These are phyloP conservation scores for Orthonyx spaldingii DNA, from an alignment of 2,113 vertebrate species.

Conservation along the genomic window DNA sequence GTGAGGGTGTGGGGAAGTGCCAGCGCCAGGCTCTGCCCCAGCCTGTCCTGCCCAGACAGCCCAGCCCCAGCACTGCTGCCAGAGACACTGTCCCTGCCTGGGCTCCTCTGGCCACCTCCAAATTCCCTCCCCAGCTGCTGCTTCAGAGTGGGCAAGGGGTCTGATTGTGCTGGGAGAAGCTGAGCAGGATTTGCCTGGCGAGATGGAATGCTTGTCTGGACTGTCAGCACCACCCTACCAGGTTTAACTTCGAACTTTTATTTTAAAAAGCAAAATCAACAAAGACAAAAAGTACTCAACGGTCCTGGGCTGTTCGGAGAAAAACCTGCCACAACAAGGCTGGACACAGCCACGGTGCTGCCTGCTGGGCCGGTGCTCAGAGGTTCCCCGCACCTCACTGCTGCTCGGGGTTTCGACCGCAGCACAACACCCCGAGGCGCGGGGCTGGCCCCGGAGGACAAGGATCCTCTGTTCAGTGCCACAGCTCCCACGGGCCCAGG, in stretches of 20 bases:
- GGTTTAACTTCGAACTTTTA: background rate
- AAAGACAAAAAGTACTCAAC: background rate
- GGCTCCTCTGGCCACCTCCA: background rate
- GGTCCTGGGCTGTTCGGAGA: background rate
- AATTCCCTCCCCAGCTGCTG: background rate
- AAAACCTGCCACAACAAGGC: background rate
- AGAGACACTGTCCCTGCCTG: background rate
- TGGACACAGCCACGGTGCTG: accelerated
- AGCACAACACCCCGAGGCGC: background rate
- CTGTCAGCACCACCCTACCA: background rate
- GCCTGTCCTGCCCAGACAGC: constrained; percentile 3
- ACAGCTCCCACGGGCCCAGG: background rate
- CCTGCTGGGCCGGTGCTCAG: background rate
- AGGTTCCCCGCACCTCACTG: background rate
- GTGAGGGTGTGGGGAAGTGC: background rate
- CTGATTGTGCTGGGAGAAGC: accelerated
- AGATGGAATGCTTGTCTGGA: background rate
- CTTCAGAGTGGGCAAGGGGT: accelerated
- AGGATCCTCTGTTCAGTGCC: constrained; percentile 27
- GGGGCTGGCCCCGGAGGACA: background rate
- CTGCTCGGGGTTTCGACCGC: background rate
- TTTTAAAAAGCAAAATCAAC: background rate
- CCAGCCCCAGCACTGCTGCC: background rate
- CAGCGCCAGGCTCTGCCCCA: background rate
- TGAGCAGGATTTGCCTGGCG: accelerated